Base-by-base conservation (phyloP, 2,888 invertebrate genomes). In the Drosophila meridionalis region DNA sequence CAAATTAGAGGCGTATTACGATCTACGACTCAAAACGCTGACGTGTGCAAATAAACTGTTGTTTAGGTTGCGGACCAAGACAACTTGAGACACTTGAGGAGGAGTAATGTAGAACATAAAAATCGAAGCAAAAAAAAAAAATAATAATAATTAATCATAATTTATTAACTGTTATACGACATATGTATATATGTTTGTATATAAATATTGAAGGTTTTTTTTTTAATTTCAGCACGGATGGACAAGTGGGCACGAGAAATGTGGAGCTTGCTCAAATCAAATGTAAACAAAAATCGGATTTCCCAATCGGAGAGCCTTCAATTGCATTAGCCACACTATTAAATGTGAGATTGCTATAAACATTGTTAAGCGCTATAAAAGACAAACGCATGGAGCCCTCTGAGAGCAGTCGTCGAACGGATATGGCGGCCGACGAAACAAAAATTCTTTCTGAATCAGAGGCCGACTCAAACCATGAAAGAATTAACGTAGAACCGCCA, bases 361-460 rank as follows among this genome's bases (percentile, higher is more conserved):
- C 77, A 83, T 57, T 47, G 26, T n/a, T 4, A 14, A 9, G 9
- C 28, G 45, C 53, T 77, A 82, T 78, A 79, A 76, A 72, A 73
- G 61, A 57, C 26, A 36, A 36, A 14, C 42, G 34, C 40, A 53
- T 45, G 52, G 53, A 43, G 61, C 43, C 43, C 12, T 26, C 4
- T 40, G 53, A 32, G 26, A 62, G n/a, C 69, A 83, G 86, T 89
- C 50, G 48, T 47, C 62, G 32, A 59, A 43, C 38, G 67, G 89
- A 79, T 55, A 79, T 83, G 83, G 76, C 70, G 28, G 69, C 65
- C 34, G 38, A 47, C 58, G 52, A 59, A 30, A 65, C 80, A 9
- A 62, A 67, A 11, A 55, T 50, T 11, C 47, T 66, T 42, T 50
- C 60, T 34, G 58, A 60, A 26, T 6, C 40, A 9, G 26, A 64